phyloP scores from a whole-genome alignment of 2,888 invertebrate species.

The Andricus quercusramuli region DNA sequence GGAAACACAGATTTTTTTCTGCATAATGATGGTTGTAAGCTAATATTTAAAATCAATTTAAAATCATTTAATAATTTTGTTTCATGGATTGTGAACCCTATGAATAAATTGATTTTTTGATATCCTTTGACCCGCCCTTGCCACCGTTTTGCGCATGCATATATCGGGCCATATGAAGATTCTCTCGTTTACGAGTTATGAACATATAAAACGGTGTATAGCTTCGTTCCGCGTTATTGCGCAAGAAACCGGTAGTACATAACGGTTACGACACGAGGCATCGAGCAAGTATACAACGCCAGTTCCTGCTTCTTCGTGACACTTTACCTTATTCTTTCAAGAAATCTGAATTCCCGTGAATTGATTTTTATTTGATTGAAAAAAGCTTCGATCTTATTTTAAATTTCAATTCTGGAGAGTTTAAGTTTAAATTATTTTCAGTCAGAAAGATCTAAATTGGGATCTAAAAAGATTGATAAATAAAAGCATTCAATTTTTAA shows the following conservation, averaged over 20 bases:
- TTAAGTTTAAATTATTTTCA: too few species aligned
- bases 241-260: constrained; percentile 45
- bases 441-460: too few species aligned
- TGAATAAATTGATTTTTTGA: neutral
- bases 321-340: neutral
- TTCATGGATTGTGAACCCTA: neutral
- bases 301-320: constrained; percentile 20
- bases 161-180: constrained; percentile 19
- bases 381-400: neutral
- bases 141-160: constrained; percentile 1
- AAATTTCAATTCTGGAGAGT: neutral
- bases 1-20: too few species aligned
- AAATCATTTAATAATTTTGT: neutral
- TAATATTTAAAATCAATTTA: neutral
- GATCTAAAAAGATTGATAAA: too few species aligned
- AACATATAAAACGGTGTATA: constrained; percentile 31
- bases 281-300: constrained; percentile 7
- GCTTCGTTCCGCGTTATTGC: constrained; percentile 44
- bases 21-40: neutral
- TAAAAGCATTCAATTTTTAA: too few species aligned
- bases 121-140: constrained; percentile 15
- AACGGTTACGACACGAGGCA: constrained; percentile 40
- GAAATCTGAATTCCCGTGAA: neutral
- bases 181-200: constrained; percentile 33
- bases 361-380: neutral